phyloP scores from a whole-genome alignment of 2,888 invertebrate genomes.

The Sisyra terminalis region DNA sequence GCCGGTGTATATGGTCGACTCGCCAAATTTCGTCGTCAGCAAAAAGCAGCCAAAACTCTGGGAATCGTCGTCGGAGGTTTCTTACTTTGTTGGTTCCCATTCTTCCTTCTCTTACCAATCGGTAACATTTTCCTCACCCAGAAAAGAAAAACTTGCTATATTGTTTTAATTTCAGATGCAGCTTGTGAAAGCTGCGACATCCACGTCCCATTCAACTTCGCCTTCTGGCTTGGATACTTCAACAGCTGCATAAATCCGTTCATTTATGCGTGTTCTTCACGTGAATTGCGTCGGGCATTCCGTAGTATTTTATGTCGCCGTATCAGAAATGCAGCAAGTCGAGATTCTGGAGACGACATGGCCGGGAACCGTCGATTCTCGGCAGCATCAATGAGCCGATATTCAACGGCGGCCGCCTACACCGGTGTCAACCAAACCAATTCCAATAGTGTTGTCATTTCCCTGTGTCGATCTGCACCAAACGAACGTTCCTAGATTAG shows the following conservation, averaged over 20 bases:
- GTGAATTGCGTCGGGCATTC: conserved; percentile 28
- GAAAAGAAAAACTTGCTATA: background rate
- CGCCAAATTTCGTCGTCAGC: conserved; percentile 37
- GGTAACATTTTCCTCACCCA: conserved; percentile 28
- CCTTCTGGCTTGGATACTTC: conserved; percentile 52
- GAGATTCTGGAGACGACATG: background rate
- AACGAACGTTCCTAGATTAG: too few relatives aligned
- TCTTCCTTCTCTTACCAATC: conserved; percentile 45
- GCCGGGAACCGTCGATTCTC: background rate
- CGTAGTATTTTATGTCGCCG: conserved; percentile 10
- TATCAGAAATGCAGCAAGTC: conserved; percentile 1
- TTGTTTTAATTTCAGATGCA: conserved; percentile 24
- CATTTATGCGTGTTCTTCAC: conserved; percentile 40
- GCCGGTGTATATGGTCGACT: conserved; percentile 19
- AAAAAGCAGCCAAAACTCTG: conserved; percentile 47
- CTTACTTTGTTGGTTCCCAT: conserved; percentile 50
- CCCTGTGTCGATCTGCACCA: too few relatives aligned
- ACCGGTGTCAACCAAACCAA: too few relatives aligned
- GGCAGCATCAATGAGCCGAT: background rate
- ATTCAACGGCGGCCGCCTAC: background rate
- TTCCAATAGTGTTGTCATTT: too few relatives aligned
- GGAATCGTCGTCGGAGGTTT: conserved; percentile 48
- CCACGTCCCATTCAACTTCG: conserved; percentile 37
- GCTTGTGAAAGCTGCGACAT: conserved; percentile 31
- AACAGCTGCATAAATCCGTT: conserved; percentile 51